phyloP scores from a whole-genome alignment of 2,113 vertebrate species.

The Thunnus thynnus region DNA sequence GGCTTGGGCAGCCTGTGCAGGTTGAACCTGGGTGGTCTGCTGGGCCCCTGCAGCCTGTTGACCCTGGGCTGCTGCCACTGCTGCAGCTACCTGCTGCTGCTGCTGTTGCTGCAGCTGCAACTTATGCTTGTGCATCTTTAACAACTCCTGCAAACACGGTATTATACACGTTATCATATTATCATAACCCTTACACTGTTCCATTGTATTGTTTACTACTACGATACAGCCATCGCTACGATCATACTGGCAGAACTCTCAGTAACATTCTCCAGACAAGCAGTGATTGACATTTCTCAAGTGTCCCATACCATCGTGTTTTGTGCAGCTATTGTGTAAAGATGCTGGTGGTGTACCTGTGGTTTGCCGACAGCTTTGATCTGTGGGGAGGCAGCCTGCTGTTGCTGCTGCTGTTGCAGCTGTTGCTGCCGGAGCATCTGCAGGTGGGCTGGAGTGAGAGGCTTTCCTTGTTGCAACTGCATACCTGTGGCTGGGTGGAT shows the following conservation, averaged over 20 bases:
- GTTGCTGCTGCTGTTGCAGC: constrained; percentile 86
- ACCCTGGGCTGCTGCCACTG: constrained; percentile 84
- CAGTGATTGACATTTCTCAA: neutral
- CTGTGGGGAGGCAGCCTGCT: constrained; percentile 86
- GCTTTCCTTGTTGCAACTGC: constrained; percentile 87
- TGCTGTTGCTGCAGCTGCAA: constrained; percentile 77
- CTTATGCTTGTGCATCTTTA: constrained; percentile 86
- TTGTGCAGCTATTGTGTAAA: neutral
- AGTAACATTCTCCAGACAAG: neutral
- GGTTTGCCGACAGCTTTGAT: constrained; percentile 89
- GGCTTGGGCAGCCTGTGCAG: constrained; percentile 87
- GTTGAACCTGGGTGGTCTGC: constrained; percentile 86
- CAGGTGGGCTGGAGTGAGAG: constrained; percentile 89
- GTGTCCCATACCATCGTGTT: neutral
- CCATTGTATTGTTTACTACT: neutral
- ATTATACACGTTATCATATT: neutral
- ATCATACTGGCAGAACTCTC: neutral
- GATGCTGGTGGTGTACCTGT: constrained; percentile 77
- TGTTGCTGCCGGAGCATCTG: constrained; percentile 92
- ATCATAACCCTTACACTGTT: neutral
- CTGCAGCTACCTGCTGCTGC: constrained; percentile 55
- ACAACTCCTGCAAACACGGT: constrained; percentile 85
- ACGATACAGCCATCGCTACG: neutral
- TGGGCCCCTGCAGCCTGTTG: constrained; percentile 86
- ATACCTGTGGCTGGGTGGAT: constrained; percentile 85